phyloP scores from a whole-genome alignment of 2,888 invertebrate species.

The Axea sp. region DNA sequence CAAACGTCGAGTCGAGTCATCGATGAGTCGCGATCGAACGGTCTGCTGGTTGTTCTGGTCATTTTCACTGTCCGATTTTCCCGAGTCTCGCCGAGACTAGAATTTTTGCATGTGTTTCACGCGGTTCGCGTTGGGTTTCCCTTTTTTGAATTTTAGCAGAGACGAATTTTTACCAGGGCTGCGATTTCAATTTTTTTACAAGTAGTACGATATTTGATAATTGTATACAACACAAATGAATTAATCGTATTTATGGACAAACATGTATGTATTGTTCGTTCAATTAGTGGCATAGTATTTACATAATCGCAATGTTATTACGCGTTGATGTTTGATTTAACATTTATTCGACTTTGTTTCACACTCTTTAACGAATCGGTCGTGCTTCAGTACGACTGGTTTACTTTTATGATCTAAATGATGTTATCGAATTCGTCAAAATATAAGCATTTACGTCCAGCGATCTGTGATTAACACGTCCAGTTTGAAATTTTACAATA shows the following conservation, averaged over 20 bases:
- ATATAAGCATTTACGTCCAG: constrained; percentile 56
- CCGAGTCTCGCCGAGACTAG: too few species aligned
- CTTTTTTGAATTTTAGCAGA: too few species aligned
- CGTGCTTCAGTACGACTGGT: not conserved
- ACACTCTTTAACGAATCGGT: constrained; percentile 4
- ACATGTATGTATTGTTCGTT: constrained; percentile 42
- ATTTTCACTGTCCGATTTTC: too few species aligned
- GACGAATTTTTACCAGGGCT: constrained; percentile 1
- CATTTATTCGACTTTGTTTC: not conserved
- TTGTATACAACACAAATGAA: constrained; percentile 35
- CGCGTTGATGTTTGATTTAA: constrained; percentile 1
- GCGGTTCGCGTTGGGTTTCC: too few species aligned
- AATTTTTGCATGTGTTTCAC: too few species aligned
- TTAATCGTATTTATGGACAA: constrained; percentile 49
- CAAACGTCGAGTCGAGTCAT: too few species aligned
- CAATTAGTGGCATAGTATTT: constrained; percentile 51
- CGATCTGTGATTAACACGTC: constrained; percentile 60
- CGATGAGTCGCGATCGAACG: too few species aligned
- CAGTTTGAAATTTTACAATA: constrained; percentile 50
- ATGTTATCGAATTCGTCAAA: constrained; percentile 47
- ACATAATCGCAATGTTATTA: constrained; percentile 31
- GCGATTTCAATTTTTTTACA: constrained; percentile 9
- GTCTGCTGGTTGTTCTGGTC: too few species aligned
- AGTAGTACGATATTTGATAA: constrained; percentile 29
- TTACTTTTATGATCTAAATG: constrained; percentile 20